Evolutionary conservation across 2,797 vertebrate species (phyloP).

Genomic region (Scolopax bukidnonensis): DNA sequence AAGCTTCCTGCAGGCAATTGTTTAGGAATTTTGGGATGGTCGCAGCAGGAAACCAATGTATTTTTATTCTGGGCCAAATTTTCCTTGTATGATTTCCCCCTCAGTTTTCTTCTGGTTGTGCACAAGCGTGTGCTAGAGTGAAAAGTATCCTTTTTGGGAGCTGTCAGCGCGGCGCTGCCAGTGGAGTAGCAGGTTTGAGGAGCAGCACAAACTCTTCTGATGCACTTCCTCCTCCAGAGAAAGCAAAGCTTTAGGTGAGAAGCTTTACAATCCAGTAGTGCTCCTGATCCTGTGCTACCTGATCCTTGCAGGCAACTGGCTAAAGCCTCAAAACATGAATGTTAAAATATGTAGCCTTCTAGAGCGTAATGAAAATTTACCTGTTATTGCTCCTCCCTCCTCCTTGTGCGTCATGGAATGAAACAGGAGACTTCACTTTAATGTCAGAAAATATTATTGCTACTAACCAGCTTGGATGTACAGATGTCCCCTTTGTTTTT

Average conservation of each 20-base stretch:
- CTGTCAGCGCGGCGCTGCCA: background rate
- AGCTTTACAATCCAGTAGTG: background rate
- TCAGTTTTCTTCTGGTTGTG: background rate
- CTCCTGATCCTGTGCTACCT: background rate
- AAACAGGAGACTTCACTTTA: background rate
- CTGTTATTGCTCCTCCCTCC: background rate
- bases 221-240: background rate
- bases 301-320: background rate
- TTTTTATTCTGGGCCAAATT: conserved; percentile 27
- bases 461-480: background rate
- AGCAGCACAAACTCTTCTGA: background rate
- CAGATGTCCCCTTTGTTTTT: background rate
- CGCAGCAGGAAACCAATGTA: background rate
- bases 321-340: background rate
- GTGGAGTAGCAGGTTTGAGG: background rate
- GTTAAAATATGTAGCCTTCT: background rate
- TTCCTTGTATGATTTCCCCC: background rate
- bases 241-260: background rate
- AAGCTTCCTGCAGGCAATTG: conserved; percentile 6
- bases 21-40: conserved; percentile 48
- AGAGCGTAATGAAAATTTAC: background rate
- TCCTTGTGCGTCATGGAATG: background rate
- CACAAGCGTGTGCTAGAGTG: background rate
- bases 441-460: background rate
- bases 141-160: background rate